phyloP scores from a whole-genome alignment of 2,888 invertebrate genomes.

The Ichneumoninae sp. region DNA sequence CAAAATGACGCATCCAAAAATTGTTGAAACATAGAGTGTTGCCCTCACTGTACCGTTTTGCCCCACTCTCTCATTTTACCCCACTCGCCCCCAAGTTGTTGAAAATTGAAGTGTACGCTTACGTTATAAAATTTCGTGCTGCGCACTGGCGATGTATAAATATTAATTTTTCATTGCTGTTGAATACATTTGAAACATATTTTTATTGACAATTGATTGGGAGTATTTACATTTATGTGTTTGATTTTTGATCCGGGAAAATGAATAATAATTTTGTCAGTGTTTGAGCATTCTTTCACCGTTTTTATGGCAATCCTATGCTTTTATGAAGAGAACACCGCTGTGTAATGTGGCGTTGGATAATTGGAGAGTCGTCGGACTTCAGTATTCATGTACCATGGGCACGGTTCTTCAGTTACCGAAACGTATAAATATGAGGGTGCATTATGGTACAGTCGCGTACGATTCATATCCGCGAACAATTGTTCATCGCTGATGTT shows the following conservation, averaged over 20 bases:
- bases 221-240: not conserved
- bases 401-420: not conserved
- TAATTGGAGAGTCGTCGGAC: not conserved
- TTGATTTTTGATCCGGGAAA: not conserved
- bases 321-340: not conserved
- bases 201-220: too few relatives aligned
- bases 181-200: not conserved
- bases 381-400: not conserved
- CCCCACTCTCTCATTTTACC: too few relatives aligned
- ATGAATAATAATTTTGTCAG: not conserved
- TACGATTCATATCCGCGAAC: slow-evolving; percentile 27
- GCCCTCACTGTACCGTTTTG: too few relatives aligned
- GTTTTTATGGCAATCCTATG: not conserved
- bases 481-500: slow-evolving; percentile 50
- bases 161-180: not conserved
- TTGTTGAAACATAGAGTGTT: too few relatives aligned
- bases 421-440: slow-evolving; percentile 22
- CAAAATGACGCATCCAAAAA: too few relatives aligned
- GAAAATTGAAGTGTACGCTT: too few relatives aligned
- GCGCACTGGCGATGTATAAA: too few relatives aligned
- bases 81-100: too few relatives aligned
- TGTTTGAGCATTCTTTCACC: not conserved
- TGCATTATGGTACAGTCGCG: slow-evolving; percentile 23
- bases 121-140: too few relatives aligned
- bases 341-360: not conserved